Evolutionary conservation across 1,140 invertebrate species (phyloP).

Genomic region (Ctenoplectra terminalis): DNA sequence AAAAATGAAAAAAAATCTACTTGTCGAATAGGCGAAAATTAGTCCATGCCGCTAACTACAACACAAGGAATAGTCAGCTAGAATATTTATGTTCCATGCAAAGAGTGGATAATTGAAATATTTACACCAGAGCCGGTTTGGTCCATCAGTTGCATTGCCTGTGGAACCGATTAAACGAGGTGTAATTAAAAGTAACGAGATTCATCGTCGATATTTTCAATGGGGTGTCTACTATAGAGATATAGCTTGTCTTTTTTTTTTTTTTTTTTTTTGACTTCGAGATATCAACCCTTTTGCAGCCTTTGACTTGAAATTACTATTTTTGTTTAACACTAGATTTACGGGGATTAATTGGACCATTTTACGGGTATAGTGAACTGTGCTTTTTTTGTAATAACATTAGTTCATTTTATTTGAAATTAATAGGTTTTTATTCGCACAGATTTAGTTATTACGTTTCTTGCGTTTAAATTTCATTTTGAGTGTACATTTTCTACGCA

Average conservation of each 20-base stretch:
- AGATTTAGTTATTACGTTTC: no score
- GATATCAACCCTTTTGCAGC: conserved; percentile 7
- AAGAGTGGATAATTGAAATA: conserved; percentile 82
- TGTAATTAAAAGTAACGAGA: conserved; percentile 40
- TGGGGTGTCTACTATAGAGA: background rate
- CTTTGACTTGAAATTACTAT: no score
- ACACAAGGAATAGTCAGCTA: conserved; percentile 42
- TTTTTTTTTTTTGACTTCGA: background rate
- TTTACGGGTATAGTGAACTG: no score
- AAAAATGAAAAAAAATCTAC: conserved; percentile 27
- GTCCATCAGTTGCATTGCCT: conserved; percentile 96
- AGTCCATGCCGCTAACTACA: conserved; percentile 58
- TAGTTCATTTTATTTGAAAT: no score
- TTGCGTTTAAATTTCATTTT: no score
- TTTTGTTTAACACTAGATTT: no score
- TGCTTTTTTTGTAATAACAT: no score
- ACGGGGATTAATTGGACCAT: no score
- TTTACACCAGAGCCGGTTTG: conserved; percentile 93
- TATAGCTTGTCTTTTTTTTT: background rate
- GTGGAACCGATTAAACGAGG: conserved; percentile 70
- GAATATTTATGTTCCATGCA: conserved; percentile 34
- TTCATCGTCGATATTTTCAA: background rate
- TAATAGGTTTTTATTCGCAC: no score
- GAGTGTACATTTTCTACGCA: no score
- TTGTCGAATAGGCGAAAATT: conserved; percentile 4